Base-by-base conservation (phyloP, 2,113 vertebrate genomes). In the Piliocolobus tephrosceles region DNA sequence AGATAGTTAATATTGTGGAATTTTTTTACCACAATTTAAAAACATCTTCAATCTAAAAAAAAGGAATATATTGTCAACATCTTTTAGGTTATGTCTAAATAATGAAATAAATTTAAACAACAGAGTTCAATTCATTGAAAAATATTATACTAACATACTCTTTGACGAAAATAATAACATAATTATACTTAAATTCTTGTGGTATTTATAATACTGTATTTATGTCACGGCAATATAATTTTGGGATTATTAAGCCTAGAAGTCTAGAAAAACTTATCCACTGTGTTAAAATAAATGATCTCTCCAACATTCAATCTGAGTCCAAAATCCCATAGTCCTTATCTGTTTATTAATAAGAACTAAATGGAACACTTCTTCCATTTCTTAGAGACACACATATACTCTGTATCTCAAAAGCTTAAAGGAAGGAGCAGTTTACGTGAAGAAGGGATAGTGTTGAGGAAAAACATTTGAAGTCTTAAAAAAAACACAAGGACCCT, bases 281-380 rank as follows among this genome's bases (percentile, higher is more conserved):
- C 22, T 78, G 27, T 52, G 52, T 87, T 95, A 86, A 94, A 97
- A 27, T 52, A 92, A 75, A 72, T 35, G 23, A 72, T 82, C 50
- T 87, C 47, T 68, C 38, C 23, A 95, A 75, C 35, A 88, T 47
- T 50, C 47, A 47, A 96, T 64, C n/a, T 50, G 75, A 88, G 20
- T 76, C 58, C 84, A 86, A 82, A 94, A 92, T 92, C 47, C 18
- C 20, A 84, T 35, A 81, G 45, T 30, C 88, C 35, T 92, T 84
- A 96, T 68, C 57, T 50, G 6, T 95, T 97, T 87, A 97, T 75
- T 90, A 94, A 86, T 85, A 75, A 66, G 6, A 81, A 64, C 73
- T 76, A 95, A 91, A 80, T 70, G 18, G 18, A 85, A 94, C 20
- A 43, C 35, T 87, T 75, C 80, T 96, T 95, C 50, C 45, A 47